These are phyloP conservation scores for Rhagologus leucostigma DNA, from an alignment of 2,113 vertebrate genomes.

Conservation along the genomic window DNA sequence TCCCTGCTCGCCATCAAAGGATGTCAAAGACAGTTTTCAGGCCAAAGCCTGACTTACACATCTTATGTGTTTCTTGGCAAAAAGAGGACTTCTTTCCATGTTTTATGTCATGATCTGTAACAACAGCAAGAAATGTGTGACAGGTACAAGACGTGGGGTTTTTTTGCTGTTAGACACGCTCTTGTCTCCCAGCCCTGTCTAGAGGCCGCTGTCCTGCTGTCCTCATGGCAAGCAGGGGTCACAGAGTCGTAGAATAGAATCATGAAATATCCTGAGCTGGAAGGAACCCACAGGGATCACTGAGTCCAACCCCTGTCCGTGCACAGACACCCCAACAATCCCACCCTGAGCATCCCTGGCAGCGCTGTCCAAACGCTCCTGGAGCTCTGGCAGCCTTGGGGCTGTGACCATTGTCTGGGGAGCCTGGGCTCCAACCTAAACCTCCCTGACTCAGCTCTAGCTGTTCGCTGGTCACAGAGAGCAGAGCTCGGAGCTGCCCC, in stretches of 20 bases:
- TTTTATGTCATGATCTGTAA: neutral
- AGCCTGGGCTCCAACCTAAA: neutral
- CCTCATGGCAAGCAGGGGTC: accelerated
- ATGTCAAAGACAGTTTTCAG: accelerated
- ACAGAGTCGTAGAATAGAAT: too few relatives aligned
- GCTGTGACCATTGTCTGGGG: neutral
- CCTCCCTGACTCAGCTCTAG: neutral
- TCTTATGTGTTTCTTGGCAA: neutral
- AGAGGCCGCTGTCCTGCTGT: neutral
- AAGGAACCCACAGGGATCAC: neutral
- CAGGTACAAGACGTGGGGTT: accelerated
- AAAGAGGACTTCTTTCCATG: neutral
- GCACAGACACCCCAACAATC: neutral
- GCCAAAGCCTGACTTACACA: neutral
- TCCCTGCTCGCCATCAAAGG: neutral
- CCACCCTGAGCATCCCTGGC: neutral
- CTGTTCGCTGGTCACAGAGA: neutral
- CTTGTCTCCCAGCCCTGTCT: neutral
- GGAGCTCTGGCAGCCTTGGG: neutral
- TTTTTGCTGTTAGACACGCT: neutral
- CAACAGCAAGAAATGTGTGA: neutral
- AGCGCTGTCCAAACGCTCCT: accelerated
- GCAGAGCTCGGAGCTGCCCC: neutral
- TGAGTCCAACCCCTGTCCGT: neutral
- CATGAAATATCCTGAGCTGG: neutral